phyloP scores from a whole-genome alignment of 2,797 vertebrate species.

The Buceros bicornis region DNA sequence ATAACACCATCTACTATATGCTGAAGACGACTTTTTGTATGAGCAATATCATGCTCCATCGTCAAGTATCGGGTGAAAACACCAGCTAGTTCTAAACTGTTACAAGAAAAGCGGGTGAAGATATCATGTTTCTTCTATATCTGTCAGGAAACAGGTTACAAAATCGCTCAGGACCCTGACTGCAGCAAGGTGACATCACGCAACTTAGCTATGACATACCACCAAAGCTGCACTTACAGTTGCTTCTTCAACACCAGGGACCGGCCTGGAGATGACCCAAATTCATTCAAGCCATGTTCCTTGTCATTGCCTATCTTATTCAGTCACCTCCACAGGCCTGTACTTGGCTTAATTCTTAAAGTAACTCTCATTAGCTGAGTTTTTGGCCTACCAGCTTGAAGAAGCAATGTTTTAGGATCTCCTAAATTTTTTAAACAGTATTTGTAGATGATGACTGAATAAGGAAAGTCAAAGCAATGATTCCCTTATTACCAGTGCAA shows the following conservation, averaged over 20 bases:
- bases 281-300: conserved; percentile 14
- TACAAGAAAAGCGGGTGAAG: neutral
- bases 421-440: conserved; percentile 51
- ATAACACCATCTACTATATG: neutral
- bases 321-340: neutral
- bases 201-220: neutral
- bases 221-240: neutral
- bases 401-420: neutral
- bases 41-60: neutral
- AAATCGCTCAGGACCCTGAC: neutral
- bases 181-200: conserved; percentile 4
- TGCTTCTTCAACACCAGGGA: neutral
- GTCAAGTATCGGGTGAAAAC: neutral
- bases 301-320: neutral
- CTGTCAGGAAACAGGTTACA: neutral
- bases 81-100: neutral
- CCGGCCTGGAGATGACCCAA: neutral
- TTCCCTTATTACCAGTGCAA: conserved; percentile 64
- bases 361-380: neutral
- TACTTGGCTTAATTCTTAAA: conserved; percentile 1
- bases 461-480: conserved; percentile 55
- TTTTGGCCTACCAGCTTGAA: neutral
- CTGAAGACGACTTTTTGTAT: neutral
- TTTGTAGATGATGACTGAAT: conserved; percentile 46
- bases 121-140: neutral